Base-by-base conservation (phyloP, 2,888 invertebrate species). In the Beris morrisii region DNA sequence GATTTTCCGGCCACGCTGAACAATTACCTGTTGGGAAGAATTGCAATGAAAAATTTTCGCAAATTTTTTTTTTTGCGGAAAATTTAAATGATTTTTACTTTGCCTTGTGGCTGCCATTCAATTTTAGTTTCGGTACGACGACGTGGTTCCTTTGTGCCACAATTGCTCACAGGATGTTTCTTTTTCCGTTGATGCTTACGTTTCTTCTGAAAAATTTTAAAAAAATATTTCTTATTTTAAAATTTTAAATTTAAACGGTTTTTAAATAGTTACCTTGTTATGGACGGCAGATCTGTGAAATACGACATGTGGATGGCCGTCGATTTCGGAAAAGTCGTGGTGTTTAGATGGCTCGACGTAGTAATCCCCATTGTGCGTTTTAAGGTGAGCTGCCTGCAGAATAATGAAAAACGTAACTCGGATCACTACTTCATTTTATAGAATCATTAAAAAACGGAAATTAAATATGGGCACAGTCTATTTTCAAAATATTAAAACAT, bases 341-440 rank as follows among this genome's bases (percentile, higher is more conserved):
- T 85, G 83, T 73, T 86, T 84, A 43, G 86, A 85, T 45, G 90
- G 90, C 78, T 90, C 90, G 70, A 90, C 86, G 82, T 86, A 89
- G 79, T 86, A 90, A 77, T 87, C 88, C 69, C 86, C 87, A 69
- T 84, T 81, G 72, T 85, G 84, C 15, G 87, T 87, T 74, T 86
- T 83, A 69, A 90, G 84, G 74, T 87, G 83, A 28, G 90, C 90
- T 72, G 86, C 85, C 90, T 90, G 81, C 3, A 50, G 46, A 50
- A 50, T 50, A 3, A 13, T 50, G 3, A 15, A 11, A 50, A 3
- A 13, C 15, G 22, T 22, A 22, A 22, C 22, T 22, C 22, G 3
- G 3, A 22, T 22, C 22, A 22, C 22, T 22, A 22, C 3, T 22
- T 22, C 22, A 22, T 22, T 22, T 22, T 22, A 1, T 22, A 22